These are phyloP conservation scores for Dasyornis broadbenti DNA, from an alignment of 2,113 vertebrate species.

Conservation along the genomic window DNA sequence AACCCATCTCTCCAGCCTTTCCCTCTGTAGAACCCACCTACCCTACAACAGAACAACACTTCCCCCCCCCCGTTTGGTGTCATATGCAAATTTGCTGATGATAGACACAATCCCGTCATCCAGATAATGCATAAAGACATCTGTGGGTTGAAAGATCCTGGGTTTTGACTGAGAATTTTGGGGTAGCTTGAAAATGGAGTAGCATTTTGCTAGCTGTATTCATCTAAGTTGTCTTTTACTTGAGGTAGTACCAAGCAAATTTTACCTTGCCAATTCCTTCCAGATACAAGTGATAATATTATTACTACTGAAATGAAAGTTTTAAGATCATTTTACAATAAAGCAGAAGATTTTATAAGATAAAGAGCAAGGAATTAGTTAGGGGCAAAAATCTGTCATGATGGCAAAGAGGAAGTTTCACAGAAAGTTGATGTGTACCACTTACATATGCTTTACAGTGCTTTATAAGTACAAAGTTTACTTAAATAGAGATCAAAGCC, in stretches of 20 bases:
- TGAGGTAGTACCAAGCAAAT: not conserved
- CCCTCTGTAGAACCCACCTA: not conserved
- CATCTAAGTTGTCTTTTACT: not conserved
- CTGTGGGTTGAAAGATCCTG: not conserved
- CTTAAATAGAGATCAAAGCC: not conserved
- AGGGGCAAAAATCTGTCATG: not conserved
- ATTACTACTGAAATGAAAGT: not conserved
- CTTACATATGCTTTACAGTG: not conserved
- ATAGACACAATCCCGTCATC: not conserved
- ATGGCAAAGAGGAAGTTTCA: not conserved
- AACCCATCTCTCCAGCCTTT: no score
- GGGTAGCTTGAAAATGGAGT: not conserved
- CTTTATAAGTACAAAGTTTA: not conserved
- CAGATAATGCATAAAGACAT: not conserved
- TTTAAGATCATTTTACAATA: not conserved
- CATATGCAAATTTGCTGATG: not conserved
- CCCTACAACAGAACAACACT: not conserved
- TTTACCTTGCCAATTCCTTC: not conserved
- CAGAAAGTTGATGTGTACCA: not conserved
- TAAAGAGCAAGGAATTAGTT: not conserved
- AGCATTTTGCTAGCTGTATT: not conserved
- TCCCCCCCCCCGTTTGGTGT: no score
- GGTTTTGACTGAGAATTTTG: not conserved
- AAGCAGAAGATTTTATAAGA: not conserved
- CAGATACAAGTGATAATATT: not conserved